Evolutionary conservation across 2,888 invertebrate species (phyloP).

Genomic region (Platycheirus albimanus): DNA sequence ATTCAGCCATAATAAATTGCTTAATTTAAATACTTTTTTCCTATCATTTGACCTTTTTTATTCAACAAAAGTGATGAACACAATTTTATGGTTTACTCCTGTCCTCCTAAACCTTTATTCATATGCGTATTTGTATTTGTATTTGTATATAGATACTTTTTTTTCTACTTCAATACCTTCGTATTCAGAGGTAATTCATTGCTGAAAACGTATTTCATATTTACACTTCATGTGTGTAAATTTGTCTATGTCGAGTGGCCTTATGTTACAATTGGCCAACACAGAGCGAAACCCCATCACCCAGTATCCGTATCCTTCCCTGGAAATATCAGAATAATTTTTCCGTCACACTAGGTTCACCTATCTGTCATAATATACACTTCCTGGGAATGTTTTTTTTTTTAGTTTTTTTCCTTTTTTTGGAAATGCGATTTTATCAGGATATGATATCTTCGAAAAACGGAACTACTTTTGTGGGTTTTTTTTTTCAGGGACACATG

Average conservation of each 20-base stretch:
- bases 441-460: constrained; percentile 3
- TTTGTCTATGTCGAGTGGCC: not conserved
- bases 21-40: not conserved
- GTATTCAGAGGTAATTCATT: not conserved
- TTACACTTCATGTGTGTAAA: constrained; percentile 2
- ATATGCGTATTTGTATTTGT: too few species aligned
- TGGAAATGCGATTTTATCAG: constrained; percentile 13
- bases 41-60: not conserved
- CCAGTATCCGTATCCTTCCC: too few species aligned
- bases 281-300: too few species aligned
- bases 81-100: too few species aligned
- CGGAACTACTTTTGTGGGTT: constrained; percentile 7
- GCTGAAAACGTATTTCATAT: constrained; percentile 9
- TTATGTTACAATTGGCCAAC: too few species aligned
- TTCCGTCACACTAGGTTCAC: too few species aligned
- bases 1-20: not conserved
- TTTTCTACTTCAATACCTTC: constrained; percentile 3
- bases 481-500: too few species aligned
- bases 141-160: not conserved
- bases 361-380: too few species aligned
- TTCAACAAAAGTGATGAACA: not conserved
- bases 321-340: too few species aligned
- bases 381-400: too few species aligned
- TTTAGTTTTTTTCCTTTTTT: not conserved
- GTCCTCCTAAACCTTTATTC: too few species aligned